Conservation (phyloP, 2,113 vertebrate species). For the Boleophthalmus pectinirostris region DNA sequence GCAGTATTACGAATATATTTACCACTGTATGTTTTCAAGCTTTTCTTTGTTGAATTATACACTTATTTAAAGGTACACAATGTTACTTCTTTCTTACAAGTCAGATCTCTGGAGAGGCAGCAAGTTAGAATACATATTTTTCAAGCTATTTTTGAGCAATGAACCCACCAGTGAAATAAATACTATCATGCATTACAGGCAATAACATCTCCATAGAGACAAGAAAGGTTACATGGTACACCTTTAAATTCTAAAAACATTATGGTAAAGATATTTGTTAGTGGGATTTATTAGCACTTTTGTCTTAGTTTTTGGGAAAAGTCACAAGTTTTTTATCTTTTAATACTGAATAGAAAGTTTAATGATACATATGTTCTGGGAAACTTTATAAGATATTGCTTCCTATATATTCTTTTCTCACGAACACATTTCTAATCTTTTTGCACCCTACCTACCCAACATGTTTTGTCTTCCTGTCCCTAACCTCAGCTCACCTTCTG, state of each 20-base stretch:
- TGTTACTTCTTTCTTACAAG: background rate
- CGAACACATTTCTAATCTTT: background rate
- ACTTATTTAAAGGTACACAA: background rate
- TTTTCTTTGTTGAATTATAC: background rate
- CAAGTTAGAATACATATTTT: background rate
- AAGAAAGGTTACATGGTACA: background rate
- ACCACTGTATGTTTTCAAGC: background rate
- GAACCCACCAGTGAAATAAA: background rate
- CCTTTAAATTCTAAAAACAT: background rate
- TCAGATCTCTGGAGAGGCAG: background rate
- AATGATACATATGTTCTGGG: background rate
- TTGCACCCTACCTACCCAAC: background rate
- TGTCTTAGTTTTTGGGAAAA: no score
- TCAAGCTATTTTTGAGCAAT: background rate
- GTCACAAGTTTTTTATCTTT: no score
- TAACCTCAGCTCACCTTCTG: conserved; percentile 4
- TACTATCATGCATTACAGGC: background rate
- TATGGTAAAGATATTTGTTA: no score
- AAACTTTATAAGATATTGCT: background rate
- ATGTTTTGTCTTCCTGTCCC: background rate
- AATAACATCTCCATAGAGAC: background rate
- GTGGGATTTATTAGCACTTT: no score
- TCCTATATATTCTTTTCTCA: background rate
- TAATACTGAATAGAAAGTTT: no score
- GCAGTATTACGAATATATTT: background rate